A percentile compares a stretch with the other conserved stretches of the same genome.
Evolutionary conservation across 1,140 invertebrate genomes (phyloP).

Genomic region (Gryllus bimaculatus): DNA sequence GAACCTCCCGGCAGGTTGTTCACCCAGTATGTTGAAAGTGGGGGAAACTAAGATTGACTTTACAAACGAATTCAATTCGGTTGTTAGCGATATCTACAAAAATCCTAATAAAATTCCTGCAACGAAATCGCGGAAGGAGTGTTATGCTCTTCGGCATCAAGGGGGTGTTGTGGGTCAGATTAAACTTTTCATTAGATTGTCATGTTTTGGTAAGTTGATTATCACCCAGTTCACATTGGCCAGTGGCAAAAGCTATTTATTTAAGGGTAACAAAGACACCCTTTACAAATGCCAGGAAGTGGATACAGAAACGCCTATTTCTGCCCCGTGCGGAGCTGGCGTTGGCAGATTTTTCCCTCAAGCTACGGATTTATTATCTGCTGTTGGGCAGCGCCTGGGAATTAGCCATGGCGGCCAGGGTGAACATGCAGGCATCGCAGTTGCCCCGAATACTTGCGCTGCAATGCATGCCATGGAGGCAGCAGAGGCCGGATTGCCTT

Average conservation of each 20-base stretch:
- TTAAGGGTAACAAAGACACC: not conserved
- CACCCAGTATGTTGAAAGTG: slow-evolving; percentile 34
- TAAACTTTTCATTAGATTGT: slow-evolving; percentile 45
- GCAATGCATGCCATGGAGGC: too few species aligned
- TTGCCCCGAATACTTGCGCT: not conserved
- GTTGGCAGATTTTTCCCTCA: not conserved
- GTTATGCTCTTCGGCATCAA: not conserved
- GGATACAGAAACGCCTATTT: not conserved
- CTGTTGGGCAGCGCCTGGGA: not conserved
- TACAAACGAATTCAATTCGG: slow-evolving; percentile 29
- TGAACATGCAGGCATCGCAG: not conserved
- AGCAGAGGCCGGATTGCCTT: too few species aligned
- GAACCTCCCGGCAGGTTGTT: slow-evolving; percentile 32
- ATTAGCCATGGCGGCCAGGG: not conserved
- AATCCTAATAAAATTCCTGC: slow-evolving; percentile 48
- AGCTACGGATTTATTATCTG: not conserved
- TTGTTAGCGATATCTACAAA: slow-evolving; percentile 26
- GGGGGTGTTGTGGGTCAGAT: slow-evolving; percentile 39
- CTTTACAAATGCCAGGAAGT: not conserved
- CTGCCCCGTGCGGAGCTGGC: too few species aligned
- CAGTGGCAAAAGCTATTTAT: slow-evolving; percentile 26
- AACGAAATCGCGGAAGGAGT: slow-evolving; percentile 35
- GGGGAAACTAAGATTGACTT: slow-evolving; percentile 31
- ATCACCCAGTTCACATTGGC: slow-evolving; percentile 51
- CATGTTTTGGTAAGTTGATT: slow-evolving; percentile 53